Base-by-base conservation (phyloP, 2,113 vertebrate species). In the Neolamprologus kungweensis region DNA sequence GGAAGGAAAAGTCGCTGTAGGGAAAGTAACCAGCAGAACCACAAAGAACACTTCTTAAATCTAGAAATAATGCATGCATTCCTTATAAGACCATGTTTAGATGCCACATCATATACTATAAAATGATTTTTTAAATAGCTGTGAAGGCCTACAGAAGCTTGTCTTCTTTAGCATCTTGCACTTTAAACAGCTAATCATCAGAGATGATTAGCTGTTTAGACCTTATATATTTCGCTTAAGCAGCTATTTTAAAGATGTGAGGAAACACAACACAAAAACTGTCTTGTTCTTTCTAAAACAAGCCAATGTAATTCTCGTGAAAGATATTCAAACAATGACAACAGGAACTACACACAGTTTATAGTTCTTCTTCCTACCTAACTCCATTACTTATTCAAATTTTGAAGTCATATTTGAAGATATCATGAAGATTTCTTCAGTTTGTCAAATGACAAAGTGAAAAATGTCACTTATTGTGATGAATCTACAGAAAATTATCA, bases 151-250 rank as follows among this genome's bases (percentile, higher is more conserved):
- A 28, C 4, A 47, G 0, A 50, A 28, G 71, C 9, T 31, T 78
- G 9, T 51, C 51, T 19, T 31, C 4, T 51, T 33, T 50, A 19
- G 23, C 71, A 28, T 50, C 21, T 47, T 73, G 68, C n/a, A 45
- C 14, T 75, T 50, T 50, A 47, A 78, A 1, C 23, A 50, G 23
- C 17, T 31, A 50, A 31, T 50, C 42, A 21, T 31, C 28, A 6
- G 14, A 28, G 26, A 71, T 16, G 51, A 26, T 26, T 26, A 26
- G 23, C 23, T 26, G 23, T 26, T 26, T 26, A 26, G 16, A 31
- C 10, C 6, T 31, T 28, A 12, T 31, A 78, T 78, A 11, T 12
- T 50, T 28, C 0, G 1, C 9, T 50, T 78, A 75, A 19, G 23
- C 4, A 21, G 19, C 47, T 35, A 53, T 80, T 35, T 80, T 80